Evolutionary conservation across 2,797 vertebrate species (phyloP).

Genomic region (Pangasius krempfi): DNA sequence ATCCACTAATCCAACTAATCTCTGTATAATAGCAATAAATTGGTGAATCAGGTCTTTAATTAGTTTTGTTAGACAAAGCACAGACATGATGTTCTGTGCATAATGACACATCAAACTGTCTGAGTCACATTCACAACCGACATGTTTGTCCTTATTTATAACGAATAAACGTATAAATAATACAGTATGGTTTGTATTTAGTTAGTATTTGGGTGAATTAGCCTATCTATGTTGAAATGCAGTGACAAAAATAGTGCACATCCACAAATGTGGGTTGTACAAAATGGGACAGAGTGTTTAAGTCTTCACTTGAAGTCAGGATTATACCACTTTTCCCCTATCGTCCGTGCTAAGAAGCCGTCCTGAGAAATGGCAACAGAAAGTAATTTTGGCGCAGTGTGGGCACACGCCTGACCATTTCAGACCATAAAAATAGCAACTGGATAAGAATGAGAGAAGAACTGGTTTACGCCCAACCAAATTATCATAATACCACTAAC

Average conservation of each 20-base stretch:
- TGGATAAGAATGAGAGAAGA: not conserved
- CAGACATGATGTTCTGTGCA: not conserved
- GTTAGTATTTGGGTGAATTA: not conserved
- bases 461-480: not conserved
- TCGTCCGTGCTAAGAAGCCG: not conserved
- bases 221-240: not conserved
- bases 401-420: not conserved
- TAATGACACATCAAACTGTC: not conserved
- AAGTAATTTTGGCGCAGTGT: constrained; percentile 3
- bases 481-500: not conserved
- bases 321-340: too few relatives aligned
- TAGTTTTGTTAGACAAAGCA: not conserved
- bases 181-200: not conserved
- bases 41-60: not conserved
- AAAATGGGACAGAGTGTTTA: not conserved
- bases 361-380: not conserved
- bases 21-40: not conserved
- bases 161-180: too few relatives aligned
- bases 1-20: not conserved
- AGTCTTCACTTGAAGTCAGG: not conserved
- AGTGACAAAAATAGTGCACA: not conserved
- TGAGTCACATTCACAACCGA: not conserved
- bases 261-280: not conserved
- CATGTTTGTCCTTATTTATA: not conserved
- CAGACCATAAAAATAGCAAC: not conserved